Evolutionary conservation across 2,888 invertebrate species (phyloP), one percentile per base, ranked within the genome.

Genomic region (Octonoba sinensis): DNA sequence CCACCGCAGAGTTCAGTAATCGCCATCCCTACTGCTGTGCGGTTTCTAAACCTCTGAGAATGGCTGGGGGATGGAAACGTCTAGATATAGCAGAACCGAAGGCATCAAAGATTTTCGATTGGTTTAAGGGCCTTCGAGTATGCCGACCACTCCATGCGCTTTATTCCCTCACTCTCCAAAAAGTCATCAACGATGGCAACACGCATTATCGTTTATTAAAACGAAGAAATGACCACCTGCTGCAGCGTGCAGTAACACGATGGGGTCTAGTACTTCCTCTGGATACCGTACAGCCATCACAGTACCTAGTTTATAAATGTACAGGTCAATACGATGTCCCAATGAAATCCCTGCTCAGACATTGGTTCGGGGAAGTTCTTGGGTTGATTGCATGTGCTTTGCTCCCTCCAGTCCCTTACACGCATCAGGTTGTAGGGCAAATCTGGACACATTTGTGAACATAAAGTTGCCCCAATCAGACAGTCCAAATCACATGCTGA

Each of bases 371-470:
- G 18, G 16, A 66, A 18, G 66, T 49, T 49, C 18, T 46, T 16
- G 49, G 66, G 20, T 49, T 13, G 66, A 49, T 66, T 66, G 49
- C 49, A 18, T 47, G 44, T 46, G 18, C 66, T 20, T 47, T 66
- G 47, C 24, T 47, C 49, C 44, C 49, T 49, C 66, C 66, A 66
- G 16, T 20, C 22, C 66, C 66, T 47, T 18, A 47, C 66, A 66
- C 49, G 66, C 62, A 62, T 62, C 62, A 44, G 16, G 62, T 18
- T 62, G 62, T 46, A 62, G 46, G 62, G 62, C 62, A 62, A 62
- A 62, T 62, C 46, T 62, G 44, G 6, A 62, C 36, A 13, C 62
- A 36, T 36, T n/a, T n/a, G 46, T 62, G 62, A 62, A 62, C 62
- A 62, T 62, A 62, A 62, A 27, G 36, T 62, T 62, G 27, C 46